A percentile compares a stretch with the other conserved stretches of the same genome.
These are phyloP conservation scores for Chionoecetes opilio DNA, from an alignment of 1,140 invertebrate genomes.

Conservation along the genomic window DNA sequence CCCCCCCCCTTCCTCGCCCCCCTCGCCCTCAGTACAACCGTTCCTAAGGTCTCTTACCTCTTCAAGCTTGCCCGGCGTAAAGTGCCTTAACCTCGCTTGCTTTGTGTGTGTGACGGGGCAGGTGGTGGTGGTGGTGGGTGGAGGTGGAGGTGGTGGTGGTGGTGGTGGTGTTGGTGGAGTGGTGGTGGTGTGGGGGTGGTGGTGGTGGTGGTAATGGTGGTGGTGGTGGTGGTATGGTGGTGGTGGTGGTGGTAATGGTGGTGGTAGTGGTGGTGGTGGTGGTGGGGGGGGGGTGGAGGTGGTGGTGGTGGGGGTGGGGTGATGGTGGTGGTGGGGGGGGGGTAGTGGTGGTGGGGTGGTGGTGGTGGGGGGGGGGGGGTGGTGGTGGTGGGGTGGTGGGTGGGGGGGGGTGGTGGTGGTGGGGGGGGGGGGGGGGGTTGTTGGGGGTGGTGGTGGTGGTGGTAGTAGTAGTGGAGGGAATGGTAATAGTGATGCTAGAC, in stretches of 20 bases:
- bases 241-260: not conserved
- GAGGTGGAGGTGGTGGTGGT: not conserved
- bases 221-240: not conserved
- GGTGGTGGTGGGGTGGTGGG: too few relatives aligned
- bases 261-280: too few relatives aligned
- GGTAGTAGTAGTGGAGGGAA: not conserved
- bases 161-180: not conserved
- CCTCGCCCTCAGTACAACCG: not conserved
- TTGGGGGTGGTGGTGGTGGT: not conserved
- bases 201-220: not conserved
- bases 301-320: not conserved
- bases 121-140: not conserved
- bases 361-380: not conserved
- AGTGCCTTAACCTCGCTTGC: conserved; percentile 25
- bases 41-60: not conserved
- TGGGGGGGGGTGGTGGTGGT: too few relatives aligned
- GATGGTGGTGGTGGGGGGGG: too few relatives aligned
- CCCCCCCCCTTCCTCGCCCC: not conserved
- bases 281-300: too few relatives aligned
- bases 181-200: not conserved
- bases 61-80: not conserved
- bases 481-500: not conserved
- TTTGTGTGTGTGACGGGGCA: not conserved
- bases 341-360: not conserved
- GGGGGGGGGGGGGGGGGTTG: too few relatives aligned